Percentiles rank a stretch among this genome's conserved stretches.
phyloP scores from a whole-genome alignment of 2,797 vertebrate genomes.

The Petrocephalus sullivani region DNA sequence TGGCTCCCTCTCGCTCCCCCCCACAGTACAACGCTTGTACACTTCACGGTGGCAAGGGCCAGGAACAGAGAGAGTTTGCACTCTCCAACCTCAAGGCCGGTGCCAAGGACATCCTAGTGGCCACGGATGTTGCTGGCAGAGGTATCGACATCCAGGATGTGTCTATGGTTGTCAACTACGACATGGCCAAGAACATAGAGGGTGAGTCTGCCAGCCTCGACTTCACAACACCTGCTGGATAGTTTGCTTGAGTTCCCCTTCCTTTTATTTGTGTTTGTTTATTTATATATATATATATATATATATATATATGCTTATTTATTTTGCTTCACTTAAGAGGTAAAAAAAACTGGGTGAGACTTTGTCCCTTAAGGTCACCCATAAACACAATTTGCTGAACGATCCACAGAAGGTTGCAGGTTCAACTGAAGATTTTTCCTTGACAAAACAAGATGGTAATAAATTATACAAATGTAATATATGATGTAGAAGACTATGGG shows the following conservation, averaged over 20 bases:
- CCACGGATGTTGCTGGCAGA: conserved; percentile 92
- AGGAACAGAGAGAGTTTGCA: conserved; percentile 95
- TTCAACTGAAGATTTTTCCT: neutral
- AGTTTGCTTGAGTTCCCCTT: neutral
- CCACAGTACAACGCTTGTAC: conserved; percentile 95
- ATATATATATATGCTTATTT: neutral
- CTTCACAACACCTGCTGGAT: neutral
- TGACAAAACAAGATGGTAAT: neutral
- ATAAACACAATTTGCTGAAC: neutral
- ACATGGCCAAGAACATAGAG: conserved; percentile 99
- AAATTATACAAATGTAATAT: neutral
- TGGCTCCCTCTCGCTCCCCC: neutral
- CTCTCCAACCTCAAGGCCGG: conserved; percentile 96
- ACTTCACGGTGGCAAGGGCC: conserved; percentile 93
- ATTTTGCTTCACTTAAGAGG: neutral
- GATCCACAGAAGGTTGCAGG: neutral
- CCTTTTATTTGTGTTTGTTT: neutral
- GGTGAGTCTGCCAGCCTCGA: conserved; percentile 57
- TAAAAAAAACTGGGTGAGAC: neutral
- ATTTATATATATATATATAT: neutral
- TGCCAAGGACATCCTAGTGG: conserved; percentile 97
- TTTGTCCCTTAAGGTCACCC: neutral
- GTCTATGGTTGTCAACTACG: conserved; percentile 96
- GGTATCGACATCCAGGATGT: conserved; percentile 98
- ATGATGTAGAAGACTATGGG: neutral